phyloP scores from a whole-genome alignment of 1,140 invertebrate species.

The Camponotus vicinus region DNA sequence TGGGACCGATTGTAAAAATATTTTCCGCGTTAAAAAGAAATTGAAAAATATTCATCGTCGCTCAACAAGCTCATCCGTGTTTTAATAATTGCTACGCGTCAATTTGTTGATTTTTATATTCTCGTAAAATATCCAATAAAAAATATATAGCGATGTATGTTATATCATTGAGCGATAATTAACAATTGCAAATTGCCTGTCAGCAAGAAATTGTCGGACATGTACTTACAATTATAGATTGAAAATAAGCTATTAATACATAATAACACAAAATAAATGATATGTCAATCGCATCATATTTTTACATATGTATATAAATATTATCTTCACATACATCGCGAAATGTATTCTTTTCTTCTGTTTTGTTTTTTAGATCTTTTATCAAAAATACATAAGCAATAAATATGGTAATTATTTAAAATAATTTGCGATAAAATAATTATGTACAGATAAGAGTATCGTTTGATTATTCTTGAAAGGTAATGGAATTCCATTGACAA shows the following conservation, averaged over 20 bases:
- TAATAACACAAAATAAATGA: neutral
- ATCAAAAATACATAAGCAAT: neutral
- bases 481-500: neutral
- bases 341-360: neutral
- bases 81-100: slow-evolving; percentile 9
- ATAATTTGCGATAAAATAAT: neutral
- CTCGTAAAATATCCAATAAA: neutral
- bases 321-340: neutral
- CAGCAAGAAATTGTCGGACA: neutral
- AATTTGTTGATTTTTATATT: neutral
- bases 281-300: slow-evolving; percentile 7
- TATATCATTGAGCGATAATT: neutral
- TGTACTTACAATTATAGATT: slow-evolving; percentile 13
- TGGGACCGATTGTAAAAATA: neutral
- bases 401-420: neutral
- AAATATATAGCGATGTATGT: neutral
- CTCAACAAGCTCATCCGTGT: neutral
- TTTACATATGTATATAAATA: neutral
- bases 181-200: slow-evolving; percentile 6
- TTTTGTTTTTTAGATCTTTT: neutral
- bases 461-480: no score
- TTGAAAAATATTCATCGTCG: neutral
- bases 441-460: no score
- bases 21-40: neutral
- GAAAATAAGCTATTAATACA: neutral